Evolutionary conservation across 2,113 vertebrate genomes (phyloP).

Genomic region (Gopherus evgoodei): DNA sequence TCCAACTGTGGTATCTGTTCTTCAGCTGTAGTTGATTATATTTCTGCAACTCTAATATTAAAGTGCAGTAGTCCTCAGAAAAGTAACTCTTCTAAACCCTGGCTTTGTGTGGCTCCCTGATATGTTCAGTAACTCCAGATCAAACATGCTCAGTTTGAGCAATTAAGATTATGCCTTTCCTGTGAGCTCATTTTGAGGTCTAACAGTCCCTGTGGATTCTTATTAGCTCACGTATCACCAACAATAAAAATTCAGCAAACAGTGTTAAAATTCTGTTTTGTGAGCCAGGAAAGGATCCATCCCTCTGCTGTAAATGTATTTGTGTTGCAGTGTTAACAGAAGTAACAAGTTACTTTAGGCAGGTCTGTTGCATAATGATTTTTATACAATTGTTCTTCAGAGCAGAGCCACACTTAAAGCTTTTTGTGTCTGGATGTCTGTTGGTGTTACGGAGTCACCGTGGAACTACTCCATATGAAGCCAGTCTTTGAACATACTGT

Average conservation of each 20-base stretch:
- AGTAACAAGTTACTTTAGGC: neutral
- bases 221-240: neutral
- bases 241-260: neutral
- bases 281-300: neutral
- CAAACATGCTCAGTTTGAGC: neutral
- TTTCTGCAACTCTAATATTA: neutral
- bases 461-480: too few relatives aligned
- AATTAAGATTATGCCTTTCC: neutral
- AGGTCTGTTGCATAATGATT: neutral
- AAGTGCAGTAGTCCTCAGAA: neutral
- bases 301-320: neutral
- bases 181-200: neutral
- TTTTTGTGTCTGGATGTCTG: neutral
- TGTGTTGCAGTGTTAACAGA: neutral
- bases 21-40: neutral
- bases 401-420: neutral
- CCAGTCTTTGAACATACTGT: too few relatives aligned
- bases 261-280: neutral
- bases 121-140: neutral
- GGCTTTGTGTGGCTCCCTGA: neutral
- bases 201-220: neutral
- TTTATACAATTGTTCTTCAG: neutral
- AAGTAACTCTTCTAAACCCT: neutral
- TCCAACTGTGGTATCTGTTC: neutral
- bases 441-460: neutral